These are phyloP conservation scores for Matsumurasca onukii DNA, from an alignment of 1,140 invertebrate genomes.

Conservation along the genomic window DNA sequence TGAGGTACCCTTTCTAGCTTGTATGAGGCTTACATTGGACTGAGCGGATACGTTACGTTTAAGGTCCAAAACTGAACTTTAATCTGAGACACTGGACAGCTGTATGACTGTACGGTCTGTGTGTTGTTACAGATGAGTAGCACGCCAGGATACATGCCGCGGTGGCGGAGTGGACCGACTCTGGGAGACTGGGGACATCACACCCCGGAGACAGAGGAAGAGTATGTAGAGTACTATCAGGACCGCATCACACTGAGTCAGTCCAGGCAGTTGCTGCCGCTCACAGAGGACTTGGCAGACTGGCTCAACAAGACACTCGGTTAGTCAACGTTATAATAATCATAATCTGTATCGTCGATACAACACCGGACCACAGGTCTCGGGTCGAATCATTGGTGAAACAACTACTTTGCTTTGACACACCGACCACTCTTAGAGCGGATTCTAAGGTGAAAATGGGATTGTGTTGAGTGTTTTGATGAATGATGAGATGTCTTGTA, in stretches of 20 bases:
- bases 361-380: too few relatives aligned
- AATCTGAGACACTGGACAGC: background rate
- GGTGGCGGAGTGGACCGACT: constrained; percentile 24
- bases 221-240: constrained; percentile 70
- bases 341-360: too few relatives aligned
- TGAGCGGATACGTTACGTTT: too few relatives aligned
- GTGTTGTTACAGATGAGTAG: background rate
- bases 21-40: too few relatives aligned
- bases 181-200: constrained; percentile 19
- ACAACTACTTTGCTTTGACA: too few relatives aligned
- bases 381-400: too few relatives aligned
- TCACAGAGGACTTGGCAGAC: constrained; percentile 80
- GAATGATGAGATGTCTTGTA: too few relatives aligned
- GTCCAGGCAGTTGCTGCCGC: constrained; percentile 72
- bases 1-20: too few relatives aligned
- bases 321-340: constrained; percentile 50
- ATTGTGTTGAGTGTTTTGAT: too few relatives aligned
- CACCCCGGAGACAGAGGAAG: constrained; percentile 61
- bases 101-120: background rate
- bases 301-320: constrained; percentile 85
- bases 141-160: constrained; percentile 16
- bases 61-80: too few relatives aligned
- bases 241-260: constrained; percentile 75
- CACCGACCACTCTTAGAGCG: too few relatives aligned
- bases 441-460: too few relatives aligned